phyloP scores from a whole-genome alignment of 2,888 invertebrate species.

The Tachina grossa region DNA sequence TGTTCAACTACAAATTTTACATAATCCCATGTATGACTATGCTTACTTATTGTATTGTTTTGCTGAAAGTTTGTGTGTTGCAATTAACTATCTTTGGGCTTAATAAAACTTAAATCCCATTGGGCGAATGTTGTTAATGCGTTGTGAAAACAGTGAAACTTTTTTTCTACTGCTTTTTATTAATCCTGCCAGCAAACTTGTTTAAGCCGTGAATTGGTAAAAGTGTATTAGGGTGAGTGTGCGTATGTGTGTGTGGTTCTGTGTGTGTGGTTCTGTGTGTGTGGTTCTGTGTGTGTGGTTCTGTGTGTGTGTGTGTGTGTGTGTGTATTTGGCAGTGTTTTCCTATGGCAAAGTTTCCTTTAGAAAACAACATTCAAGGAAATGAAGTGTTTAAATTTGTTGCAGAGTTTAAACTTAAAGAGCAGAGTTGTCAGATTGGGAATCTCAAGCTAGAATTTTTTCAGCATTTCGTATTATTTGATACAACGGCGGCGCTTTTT shows the following conservation, averaged over 20 bases:
- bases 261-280: background rate
- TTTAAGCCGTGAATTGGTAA: background rate
- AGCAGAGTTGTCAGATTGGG: too few species aligned
- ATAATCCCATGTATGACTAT: background rate
- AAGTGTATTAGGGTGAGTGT: too few species aligned
- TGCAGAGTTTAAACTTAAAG: too few species aligned
- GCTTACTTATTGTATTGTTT: background rate
- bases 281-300: too few species aligned
- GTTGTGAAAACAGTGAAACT: constrained; percentile 1
- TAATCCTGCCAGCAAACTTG: background rate
- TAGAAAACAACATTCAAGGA: background rate
- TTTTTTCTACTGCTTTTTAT: background rate
- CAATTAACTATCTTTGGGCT: background rate
- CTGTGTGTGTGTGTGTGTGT: too few species aligned
- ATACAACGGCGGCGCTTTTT: too few species aligned
- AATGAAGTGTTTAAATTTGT: background rate
- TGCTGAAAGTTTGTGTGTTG: background rate
- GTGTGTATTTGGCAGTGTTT: background rate
- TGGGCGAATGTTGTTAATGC: background rate
- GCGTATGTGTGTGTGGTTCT: background rate
- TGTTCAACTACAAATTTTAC: background rate
- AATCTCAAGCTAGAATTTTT: too few species aligned
- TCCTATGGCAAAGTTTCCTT: background rate
- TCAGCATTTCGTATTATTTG: too few species aligned
- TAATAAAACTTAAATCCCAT: background rate